Evolutionary conservation across 2,888 invertebrate species (phyloP), one percentile per base, ranked within the genome.

Genomic region (Acrobeloides nanus): DNA sequence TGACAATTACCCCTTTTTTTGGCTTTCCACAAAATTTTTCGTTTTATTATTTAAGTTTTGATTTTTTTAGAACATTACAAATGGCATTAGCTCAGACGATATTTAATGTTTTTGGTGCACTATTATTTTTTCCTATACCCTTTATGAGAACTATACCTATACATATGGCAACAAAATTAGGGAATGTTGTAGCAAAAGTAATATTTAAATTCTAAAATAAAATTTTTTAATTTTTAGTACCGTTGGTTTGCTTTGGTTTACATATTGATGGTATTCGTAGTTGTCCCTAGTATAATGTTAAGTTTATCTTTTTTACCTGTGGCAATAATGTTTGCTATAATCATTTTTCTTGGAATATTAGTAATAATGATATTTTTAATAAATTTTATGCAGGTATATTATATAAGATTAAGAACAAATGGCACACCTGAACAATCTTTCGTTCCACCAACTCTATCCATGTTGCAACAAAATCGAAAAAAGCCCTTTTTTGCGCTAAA

Each of bases 81-180:
- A 75, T 81, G 43, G 78, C 80, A 1, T 72, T 81, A 8, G 79
- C 80, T 47, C 81, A 81, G 64, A 72, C 81, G 10, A 76, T 80
- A 56, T 81, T 81, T 74, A 81, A 81, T 70, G 59, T 81, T 6
- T 62, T 67, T 24, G 67, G 70, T 25, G 78, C 81, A 29, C 27
- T 80, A 0, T 57, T 81, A 2, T 81, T 78, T 65, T 81, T 79
- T 57, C 78, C 80, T 1, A 66, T 81, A 5, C 80, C 80, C 1
- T 75, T 74, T 51, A 71, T 77, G 67, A 67, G 81, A 27, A 53
- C 48, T n/a, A 58, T 78, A 34, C 81, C 81, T 0, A 75, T 81
- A 24, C 62, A 61, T 17, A 58, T 79, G 47, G 79, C 81, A 3
- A 77, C 75, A 54, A 60, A 71, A 18, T 67, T 81, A 26, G 81